Percentiles rank a stretch among this genome's conserved stretches.
Evolutionary conservation across 2,113 vertebrate genomes (phyloP).

Genomic region (Craseonycteris thonglongyai): DNA sequence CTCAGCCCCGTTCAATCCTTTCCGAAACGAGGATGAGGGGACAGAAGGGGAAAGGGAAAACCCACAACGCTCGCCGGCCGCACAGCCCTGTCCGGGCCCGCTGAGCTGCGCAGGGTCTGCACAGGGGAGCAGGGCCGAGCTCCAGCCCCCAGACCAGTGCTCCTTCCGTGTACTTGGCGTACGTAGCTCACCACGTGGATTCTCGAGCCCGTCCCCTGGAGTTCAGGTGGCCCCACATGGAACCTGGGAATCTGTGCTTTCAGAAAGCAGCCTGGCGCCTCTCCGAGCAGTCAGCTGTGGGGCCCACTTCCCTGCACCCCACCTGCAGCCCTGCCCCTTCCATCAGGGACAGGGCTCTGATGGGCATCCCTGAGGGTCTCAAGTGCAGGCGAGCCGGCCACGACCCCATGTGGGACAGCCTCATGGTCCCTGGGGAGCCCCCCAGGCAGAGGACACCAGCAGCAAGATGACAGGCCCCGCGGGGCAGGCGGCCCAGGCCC

Average conservation of each 20-base stretch:
- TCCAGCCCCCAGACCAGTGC: not conserved
- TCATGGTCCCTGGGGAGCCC: too few relatives aligned
- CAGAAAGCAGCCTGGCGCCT: not conserved
- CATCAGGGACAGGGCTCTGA: not conserved
- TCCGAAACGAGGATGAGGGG: not conserved
- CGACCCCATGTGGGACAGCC: accelerated
- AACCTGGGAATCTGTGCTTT: not conserved
- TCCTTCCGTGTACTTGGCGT: not conserved
- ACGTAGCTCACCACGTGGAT: accelerated
- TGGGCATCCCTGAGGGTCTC: not conserved
- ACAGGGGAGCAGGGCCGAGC: accelerated
- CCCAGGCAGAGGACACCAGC: not conserved
- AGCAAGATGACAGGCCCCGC: not conserved
- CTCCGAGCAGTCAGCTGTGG: accelerated
- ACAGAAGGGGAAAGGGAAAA: not conserved
- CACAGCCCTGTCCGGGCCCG: too few relatives aligned
- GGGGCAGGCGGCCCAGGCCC: not conserved
- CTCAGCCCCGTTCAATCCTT: not conserved
- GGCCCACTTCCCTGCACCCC: accelerated
- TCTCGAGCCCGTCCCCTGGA: not conserved
- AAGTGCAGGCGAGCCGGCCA: not conserved
- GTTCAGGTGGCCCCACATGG: not conserved
- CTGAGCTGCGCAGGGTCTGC: not conserved
- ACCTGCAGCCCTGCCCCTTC: not conserved
- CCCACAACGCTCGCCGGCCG: not conserved